These are phyloP conservation scores for Campylomormyrus numenius DNA, from an alignment of 2,113 vertebrate genomes.

Conservation along the genomic window DNA sequence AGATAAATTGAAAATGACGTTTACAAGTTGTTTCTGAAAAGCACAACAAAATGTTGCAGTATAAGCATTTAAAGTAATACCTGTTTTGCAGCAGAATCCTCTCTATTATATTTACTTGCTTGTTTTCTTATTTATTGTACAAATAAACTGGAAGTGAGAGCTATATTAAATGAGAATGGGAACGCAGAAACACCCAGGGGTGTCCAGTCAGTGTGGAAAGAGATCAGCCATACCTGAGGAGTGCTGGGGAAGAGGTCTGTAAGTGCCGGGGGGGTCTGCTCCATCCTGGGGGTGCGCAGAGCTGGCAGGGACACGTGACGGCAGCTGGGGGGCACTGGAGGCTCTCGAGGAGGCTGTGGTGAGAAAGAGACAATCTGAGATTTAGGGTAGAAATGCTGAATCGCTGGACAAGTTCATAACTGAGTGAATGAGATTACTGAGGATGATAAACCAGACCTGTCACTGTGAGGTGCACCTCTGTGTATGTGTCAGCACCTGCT, in stretches of 20 bases:
- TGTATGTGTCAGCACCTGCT: not conserved
- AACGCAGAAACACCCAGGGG: not conserved
- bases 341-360: no score
- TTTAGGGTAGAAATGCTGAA: not conserved
- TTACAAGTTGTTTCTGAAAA: not conserved
- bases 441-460: not conserved
- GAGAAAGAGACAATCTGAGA: not conserved
- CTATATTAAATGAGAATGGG: not conserved
- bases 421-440: not conserved
- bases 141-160: not conserved
- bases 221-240: not conserved
- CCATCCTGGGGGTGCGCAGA: not conserved
- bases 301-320: no score
- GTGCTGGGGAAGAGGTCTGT: not conserved
- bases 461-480: conserved; percentile 5
- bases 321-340: no score
- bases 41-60: not conserved
- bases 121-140: not conserved
- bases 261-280: not conserved
- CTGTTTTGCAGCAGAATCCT: not conserved
- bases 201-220: no score
- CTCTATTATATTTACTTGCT: not conserved
- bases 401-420: not conserved
- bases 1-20: not conserved
- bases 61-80: not conserved